Evolutionary conservation across 2,113 vertebrate species (phyloP).

Genomic region (Alexandromys fortis): DNA sequence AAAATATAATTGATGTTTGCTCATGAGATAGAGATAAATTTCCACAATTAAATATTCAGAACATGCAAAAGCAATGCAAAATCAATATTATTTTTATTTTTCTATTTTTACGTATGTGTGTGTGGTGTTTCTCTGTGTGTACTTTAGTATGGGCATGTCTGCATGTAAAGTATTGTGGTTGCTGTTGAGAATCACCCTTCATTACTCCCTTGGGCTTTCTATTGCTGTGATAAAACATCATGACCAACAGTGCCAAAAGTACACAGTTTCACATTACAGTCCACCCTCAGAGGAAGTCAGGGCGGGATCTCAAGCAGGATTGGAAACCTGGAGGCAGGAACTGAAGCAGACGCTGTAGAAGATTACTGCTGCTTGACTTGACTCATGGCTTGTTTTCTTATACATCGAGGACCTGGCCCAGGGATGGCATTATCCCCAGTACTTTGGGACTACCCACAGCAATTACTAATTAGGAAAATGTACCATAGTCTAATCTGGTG

Average conservation of each 20-base stretch:
- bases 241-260: too few relatives aligned
- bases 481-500: too few relatives aligned
- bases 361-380: neutral
- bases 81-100: neutral
- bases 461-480: too few relatives aligned
- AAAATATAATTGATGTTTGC: constrained; percentile 32
- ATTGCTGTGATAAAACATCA: neutral
- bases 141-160: neutral
- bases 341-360: neutral
- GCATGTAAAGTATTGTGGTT: too few relatives aligned
- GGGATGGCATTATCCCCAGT: neutral
- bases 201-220: neutral
- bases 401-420: neutral
- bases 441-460: neutral
- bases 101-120: neutral
- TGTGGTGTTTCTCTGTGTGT: neutral
- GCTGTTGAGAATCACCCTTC: neutral
- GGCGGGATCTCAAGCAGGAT: neutral
- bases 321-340: neutral
- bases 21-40: neutral
- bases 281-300: neutral
- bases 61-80: constrained; percentile 5
- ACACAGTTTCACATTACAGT: too few relatives aligned
- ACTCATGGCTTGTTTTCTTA: neutral
- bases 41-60: constrained; percentile 29